Conservation (phyloP, 1,140 invertebrate genomes). For the Bathynomus jamesi region DNA sequence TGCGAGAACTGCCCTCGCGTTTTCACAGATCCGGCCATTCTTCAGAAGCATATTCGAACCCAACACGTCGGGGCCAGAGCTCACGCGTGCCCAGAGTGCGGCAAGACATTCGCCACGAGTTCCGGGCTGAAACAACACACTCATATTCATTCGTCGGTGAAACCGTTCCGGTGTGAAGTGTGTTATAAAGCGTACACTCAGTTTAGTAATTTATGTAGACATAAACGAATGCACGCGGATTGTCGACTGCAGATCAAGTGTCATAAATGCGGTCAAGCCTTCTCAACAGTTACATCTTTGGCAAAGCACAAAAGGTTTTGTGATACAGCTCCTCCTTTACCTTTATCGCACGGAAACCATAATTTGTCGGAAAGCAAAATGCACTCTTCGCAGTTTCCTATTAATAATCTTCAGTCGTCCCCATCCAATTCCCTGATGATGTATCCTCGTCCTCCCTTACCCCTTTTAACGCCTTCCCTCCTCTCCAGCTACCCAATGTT, state of each 20-base stretch:
- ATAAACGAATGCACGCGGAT: slow-evolving; percentile 95
- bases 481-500: slow-evolving; percentile 30
- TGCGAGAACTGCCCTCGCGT: slow-evolving; percentile 88
- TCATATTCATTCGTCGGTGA: slow-evolving; percentile 96
- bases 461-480: slow-evolving; percentile 30
- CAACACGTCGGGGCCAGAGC: slow-evolving; percentile 85
- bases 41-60: slow-evolving; percentile 89
- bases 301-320: slow-evolving; percentile 55
- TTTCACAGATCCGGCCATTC: slow-evolving; percentile 90
- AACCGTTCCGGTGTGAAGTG: slow-evolving; percentile 94
- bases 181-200: slow-evolving; percentile 92
- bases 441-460: slow-evolving; percentile 27
- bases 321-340: slow-evolving; percentile 49
- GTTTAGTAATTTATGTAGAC: slow-evolving; percentile 97
- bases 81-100: slow-evolving; percentile 94
- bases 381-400: slow-evolving; percentile 67
- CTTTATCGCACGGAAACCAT: slow-evolving; percentile 56
- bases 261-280: slow-evolving; percentile 81
- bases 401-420: slow-evolving; percentile 35
- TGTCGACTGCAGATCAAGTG: slow-evolving; percentile 84
- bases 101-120: slow-evolving; percentile 94
- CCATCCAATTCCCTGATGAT: slow-evolving; percentile 41
- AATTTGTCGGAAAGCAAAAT: slow-evolving; percentile 40
- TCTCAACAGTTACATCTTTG: slow-evolving; percentile 71
- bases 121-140: slow-evolving; percentile 98